Base-by-base conservation (phyloP, 2,797 vertebrate genomes). In the Molossus alvarezi region DNA sequence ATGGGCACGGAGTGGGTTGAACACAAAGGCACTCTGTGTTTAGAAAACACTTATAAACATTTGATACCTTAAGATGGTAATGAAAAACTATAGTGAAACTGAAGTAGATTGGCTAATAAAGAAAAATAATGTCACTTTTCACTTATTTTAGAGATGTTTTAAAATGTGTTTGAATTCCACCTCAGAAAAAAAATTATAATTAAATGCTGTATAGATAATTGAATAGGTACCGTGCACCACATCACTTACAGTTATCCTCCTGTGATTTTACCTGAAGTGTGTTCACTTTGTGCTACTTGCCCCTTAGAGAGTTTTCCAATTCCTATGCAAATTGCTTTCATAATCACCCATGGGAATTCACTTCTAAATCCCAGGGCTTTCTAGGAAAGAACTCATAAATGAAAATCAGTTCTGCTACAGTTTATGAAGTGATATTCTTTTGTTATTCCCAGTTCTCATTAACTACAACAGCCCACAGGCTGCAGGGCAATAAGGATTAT, bases 271-370 rank as follows among this genome's bases (percentile, higher is more conserved):
- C 7, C 53, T 60, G 29, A 84, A 55, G 25, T 51, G 1, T 18
- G 14, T 58, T 89, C 80, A 45, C 79, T 94, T 85, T 81, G 6
- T 82, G 91, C 82, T 41, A 33, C 48, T 79, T 93, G 15, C 20
- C 29, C 25, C 65, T 72, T 55, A n/a, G 33, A 76, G 18, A 79
- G 53, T 84, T 62, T 37, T 55, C 94, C 29, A 84, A 21, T 57
- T 33, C 11, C 3, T 87, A 4, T 80, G 9, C 13, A 96, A 87
- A 75, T 62, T 84, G 17, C 3, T 76, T 79, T 80, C 33, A 79
- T 21, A 76, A 55, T 72, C 67, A 73, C 11, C n/a, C 23, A 1
- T 37, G 45, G 60, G 55, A 93, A 88, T 92, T 91, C 37, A 76
- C 57, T 72, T 87, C 23, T 2, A 89, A 64, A 85, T 81, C 6